Evolutionary conservation across 2,888 invertebrate genomes (phyloP).

Genomic region (Drosophila cognata): DNA sequence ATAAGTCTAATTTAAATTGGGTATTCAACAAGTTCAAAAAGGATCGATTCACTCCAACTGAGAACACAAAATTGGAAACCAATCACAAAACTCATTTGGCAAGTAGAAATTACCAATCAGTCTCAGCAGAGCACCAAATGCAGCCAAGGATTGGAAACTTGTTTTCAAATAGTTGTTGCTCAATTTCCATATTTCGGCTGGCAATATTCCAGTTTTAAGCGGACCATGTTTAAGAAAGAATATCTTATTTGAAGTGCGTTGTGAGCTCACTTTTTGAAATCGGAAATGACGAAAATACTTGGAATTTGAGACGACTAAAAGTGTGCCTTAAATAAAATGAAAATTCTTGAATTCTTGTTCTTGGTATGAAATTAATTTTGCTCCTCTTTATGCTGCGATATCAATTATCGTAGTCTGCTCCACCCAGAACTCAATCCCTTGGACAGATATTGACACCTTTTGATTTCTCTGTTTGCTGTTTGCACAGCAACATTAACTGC

Average conservation of each 20-base stretch:
- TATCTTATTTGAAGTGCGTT: not conserved
- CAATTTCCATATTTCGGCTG: not conserved
- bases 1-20: not conserved
- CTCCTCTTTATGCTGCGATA: not conserved
- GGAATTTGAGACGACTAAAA: not conserved
- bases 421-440: not conserved
- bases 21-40: not conserved
- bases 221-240: not conserved
- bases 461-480: conserved; percentile 1
- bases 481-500: conserved; percentile 6
- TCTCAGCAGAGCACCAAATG: not conserved
- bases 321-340: not conserved
- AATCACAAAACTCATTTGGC: not conserved
- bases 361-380: not conserved
- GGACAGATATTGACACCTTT: conserved; percentile 14
- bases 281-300: not conserved
- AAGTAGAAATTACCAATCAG: not conserved
- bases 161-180: not conserved
- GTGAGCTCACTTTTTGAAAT: not conserved
- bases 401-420: not conserved
- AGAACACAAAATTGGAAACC: not conserved
- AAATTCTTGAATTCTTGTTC: not conserved
- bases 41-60: not conserved
- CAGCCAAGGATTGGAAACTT: not conserved
- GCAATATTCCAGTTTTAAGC: not conserved